These are phyloP conservation scores for Oreochromis grahami DNA, from an alignment of 2,797 vertebrate genomes.

Conservation along the genomic window DNA sequence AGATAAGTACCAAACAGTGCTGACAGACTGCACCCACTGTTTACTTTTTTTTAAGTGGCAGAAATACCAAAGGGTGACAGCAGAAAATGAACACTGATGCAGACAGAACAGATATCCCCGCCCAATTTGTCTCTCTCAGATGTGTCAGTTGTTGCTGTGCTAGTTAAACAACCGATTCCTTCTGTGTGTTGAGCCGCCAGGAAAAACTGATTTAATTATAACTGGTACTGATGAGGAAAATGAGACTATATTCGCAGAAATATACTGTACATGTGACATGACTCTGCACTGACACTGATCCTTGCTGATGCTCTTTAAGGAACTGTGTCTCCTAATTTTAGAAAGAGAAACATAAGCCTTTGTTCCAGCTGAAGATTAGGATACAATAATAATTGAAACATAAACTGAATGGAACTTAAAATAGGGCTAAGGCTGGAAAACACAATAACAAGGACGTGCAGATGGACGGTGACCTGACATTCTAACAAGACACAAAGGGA, in stretches of 20 bases:
- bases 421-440: background rate
- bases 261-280: background rate
- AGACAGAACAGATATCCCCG: background rate
- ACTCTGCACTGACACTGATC: background rate
- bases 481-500: background rate
- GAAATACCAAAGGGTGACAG: slow-evolving; percentile 22
- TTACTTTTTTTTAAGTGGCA: slow-evolving; percentile 41
- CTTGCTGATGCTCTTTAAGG: background rate
- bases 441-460: background rate
- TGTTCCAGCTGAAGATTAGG: background rate
- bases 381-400: background rate
- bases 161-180: background rate
- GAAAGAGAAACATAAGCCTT: background rate
- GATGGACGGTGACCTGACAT: background rate
- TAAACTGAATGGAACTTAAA: background rate
- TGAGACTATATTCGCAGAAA: background rate
- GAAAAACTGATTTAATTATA: background rate
- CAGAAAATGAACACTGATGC: background rate
- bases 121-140: background rate
- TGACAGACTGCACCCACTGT: slow-evolving; percentile 35
- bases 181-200: background rate
- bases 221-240: background rate
- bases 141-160: background rate
- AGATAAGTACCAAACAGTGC: slow-evolving; percentile 22
- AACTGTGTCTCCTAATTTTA: background rate